Base-by-base conservation (phyloP, 2,113 vertebrate genomes). In the Pleuronectes platessa region DNA sequence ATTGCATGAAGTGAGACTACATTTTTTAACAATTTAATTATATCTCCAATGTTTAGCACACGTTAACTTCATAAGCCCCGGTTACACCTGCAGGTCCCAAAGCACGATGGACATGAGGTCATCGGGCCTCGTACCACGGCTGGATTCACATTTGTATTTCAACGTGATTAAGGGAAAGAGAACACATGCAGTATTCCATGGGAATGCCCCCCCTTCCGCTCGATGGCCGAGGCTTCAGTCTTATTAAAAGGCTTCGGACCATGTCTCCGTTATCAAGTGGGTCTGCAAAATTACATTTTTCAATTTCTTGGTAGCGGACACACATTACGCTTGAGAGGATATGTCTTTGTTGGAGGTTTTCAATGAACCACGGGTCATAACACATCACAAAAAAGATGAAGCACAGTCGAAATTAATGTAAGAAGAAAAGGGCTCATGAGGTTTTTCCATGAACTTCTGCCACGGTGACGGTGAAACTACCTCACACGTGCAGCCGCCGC, bases 181-280 rank as follows among this genome's bases (percentile, higher is more conserved):
- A 86, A 86, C 83, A 87, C 82, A 84, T 84, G 85, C 74, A 18
- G 27, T 61, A 70, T 51, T 73, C 63, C 53, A 59, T 11, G 51
- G 67, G 71, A 79, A 75, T 2, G 35, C 9, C 65, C 66, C 71
- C 74, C 61, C 56, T 58, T 53, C 65, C 66, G 65, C 74, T 58
- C 56, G 61, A 56, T 55, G 11, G 65, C 40, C 3, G 2, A 58
- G 69, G 61, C 63, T 51, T 65, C 42, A 11, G 0, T 21, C 68
- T 84, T 88, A 91, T 88, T 91, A 91, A 90, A 88, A 86, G 66
- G 79, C 88, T 66, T 8, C 10, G 58, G 74, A 78, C 79, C 86
- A 74, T 88, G 74, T 87, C 85, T 81, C 63, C 2, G 55, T 78
- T 79, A 77, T 68, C 23, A 5, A 81, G 84, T 72, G 76, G 55